phyloP scores from a whole-genome alignment of 2,113 vertebrate species.

The Hipposideros armiger region DNA sequence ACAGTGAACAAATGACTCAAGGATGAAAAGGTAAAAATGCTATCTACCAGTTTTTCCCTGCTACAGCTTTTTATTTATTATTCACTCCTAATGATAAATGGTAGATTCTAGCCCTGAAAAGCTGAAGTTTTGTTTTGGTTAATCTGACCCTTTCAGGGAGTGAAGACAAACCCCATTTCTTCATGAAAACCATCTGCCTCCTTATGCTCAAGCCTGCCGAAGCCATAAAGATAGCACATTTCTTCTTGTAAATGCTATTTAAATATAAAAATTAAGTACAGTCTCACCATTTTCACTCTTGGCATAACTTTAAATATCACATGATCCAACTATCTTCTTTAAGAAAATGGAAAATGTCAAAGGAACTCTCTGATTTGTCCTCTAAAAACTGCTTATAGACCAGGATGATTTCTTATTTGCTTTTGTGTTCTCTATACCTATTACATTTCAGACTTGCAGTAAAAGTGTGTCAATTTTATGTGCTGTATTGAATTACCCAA shows the following conservation, averaged over 20 bases:
- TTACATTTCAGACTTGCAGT: neutral
- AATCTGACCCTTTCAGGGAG: neutral
- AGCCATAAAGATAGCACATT: neutral
- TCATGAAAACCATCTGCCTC: neutral
- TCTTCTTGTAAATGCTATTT: neutral
- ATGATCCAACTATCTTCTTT: neutral
- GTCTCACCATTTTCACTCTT: neutral
- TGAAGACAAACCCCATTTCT: neutral
- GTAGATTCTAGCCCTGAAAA: neutral
- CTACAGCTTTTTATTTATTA: neutral
- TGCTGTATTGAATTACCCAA: neutral
- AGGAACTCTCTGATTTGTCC: neutral
- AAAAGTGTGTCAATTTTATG: neutral
- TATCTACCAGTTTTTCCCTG: rapidly evolving
- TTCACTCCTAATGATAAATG: neutral
- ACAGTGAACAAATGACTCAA: neutral
- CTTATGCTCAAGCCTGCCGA: neutral
- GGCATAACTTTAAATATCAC: neutral
- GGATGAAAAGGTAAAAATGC: neutral
- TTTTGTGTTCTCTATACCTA: neutral
- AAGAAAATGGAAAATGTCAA: neutral
- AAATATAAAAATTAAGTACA: neutral
- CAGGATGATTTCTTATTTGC: neutral
- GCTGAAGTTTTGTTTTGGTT: neutral
- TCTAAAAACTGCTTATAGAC: neutral